Evolutionary conservation across 2,113 vertebrate species (phyloP).

Genomic region (Hyperopisus bebe): DNA sequence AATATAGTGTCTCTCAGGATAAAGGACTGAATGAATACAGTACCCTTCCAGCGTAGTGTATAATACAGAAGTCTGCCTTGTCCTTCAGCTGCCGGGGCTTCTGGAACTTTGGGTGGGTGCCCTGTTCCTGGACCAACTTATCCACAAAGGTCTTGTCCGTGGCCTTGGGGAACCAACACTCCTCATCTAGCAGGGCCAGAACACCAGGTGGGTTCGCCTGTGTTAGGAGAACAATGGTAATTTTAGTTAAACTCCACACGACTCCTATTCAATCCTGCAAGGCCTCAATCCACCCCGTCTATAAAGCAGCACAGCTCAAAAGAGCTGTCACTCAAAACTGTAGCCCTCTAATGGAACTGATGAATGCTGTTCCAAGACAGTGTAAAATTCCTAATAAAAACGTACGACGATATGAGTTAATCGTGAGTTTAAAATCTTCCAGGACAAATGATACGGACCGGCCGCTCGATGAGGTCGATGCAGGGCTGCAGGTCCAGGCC

Average conservation of each 20-base stretch:
- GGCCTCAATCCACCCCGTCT: background rate
- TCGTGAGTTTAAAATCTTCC: background rate
- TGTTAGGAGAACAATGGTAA: background rate
- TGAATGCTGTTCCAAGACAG: background rate
- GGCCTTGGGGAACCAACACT: slow-evolving; percentile 98
- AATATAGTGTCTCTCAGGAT: background rate
- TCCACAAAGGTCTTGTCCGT: slow-evolving; percentile 96
- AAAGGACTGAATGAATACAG: background rate
- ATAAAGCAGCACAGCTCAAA: background rate
- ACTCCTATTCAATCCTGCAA: background rate
- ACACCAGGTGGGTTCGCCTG: slow-evolving; percentile 93
- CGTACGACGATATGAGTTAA: background rate
- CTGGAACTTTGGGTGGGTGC: slow-evolving; percentile 92
- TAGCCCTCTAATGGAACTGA: background rate
- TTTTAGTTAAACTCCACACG: background rate
- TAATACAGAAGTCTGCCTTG: slow-evolving; percentile 95
- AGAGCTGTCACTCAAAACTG: background rate
- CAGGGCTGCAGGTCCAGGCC: slow-evolving; percentile 95
- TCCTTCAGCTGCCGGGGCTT: slow-evolving; percentile 93
- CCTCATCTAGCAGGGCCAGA: slow-evolving; percentile 88
- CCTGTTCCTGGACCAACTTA: slow-evolving; percentile 92
- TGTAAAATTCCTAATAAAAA: background rate
- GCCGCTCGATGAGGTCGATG: slow-evolving; percentile 90
- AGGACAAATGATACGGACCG: slow-evolving; percentile 62
- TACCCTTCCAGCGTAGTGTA: slow-evolving; percentile 96